These are phyloP conservation scores for Rhagonycha fulva DNA, from an alignment of 2,888 invertebrate genomes.

Conservation along the genomic window DNA sequence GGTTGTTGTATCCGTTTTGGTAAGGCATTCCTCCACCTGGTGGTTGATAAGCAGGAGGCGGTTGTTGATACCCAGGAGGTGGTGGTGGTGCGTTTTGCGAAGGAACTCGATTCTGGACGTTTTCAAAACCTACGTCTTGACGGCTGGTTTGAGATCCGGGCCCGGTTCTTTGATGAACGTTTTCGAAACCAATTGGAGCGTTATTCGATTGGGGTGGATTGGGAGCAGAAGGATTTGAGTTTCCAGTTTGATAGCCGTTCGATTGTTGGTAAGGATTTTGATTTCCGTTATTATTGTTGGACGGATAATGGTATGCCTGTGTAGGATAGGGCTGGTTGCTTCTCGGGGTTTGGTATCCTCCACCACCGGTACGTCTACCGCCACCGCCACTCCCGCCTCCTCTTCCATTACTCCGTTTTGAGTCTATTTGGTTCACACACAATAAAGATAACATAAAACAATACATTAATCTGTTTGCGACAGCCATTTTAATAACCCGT, in stretches of 20 bases:
- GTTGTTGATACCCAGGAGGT: not conserved
- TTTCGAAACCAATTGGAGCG: conserved; percentile 17
- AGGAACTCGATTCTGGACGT: conserved; percentile 3
- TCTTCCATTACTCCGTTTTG: not conserved
- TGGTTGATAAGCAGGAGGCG: not conserved
- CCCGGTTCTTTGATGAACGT: not conserved
- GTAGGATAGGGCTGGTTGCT: not conserved
- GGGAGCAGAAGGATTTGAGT: not conserved
- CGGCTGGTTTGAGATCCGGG: not conserved
- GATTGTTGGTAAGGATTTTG: not conserved
- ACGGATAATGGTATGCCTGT: not conserved
- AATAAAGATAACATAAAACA: not conserved
- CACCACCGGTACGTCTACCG: not conserved
- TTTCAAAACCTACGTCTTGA: conserved; percentile 1
- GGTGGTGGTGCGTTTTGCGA: not conserved
- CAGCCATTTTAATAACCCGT: not conserved
- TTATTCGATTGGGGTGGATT: not conserved
- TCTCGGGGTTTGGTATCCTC: not conserved
- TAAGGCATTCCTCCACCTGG: not conserved
- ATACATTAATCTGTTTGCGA: not conserved
- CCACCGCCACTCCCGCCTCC: not conserved
- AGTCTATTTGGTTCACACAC: not conserved
- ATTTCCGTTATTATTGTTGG: not conserved
- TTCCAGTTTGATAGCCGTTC: not conserved
- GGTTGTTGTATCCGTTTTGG: not conserved